Conservation (phyloP, 2,797 vertebrate species). For the Martes flavigula region DNA sequence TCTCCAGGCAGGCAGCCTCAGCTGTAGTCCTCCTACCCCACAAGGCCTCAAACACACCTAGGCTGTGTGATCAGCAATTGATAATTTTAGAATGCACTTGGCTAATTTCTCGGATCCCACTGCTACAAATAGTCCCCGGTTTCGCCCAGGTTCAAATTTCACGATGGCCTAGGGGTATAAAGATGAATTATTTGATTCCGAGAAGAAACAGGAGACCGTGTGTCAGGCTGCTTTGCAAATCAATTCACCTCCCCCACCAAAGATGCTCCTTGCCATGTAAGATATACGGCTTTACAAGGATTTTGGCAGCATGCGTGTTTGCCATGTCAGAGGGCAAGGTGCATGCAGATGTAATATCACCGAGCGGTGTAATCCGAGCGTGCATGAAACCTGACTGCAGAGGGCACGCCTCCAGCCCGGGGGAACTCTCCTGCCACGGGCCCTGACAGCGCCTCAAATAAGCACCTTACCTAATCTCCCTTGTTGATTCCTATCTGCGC, state of each 20-base stretch:
- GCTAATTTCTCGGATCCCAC: slow-evolving; percentile 39
- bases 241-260: neutral
- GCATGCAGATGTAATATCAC: slow-evolving; percentile 58
- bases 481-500: slow-evolving; percentile 31
- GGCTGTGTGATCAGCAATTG: neutral
- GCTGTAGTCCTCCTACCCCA: neutral
- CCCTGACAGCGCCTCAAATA: slow-evolving; percentile 39
- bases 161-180: neutral
- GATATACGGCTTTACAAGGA: neutral
- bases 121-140: slow-evolving; percentile 56
- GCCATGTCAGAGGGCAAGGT: slow-evolving; percentile 52
- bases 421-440: neutral
- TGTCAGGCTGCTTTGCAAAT: slow-evolving; percentile 55
- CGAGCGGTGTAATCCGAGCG: slow-evolving; percentile 52
- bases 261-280: slow-evolving; percentile 41
- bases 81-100: slow-evolving; percentile 67
- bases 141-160: slow-evolving; percentile 20
- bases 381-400: neutral
- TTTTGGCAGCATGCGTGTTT: neutral
- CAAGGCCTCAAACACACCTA: neutral
- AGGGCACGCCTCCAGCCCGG: neutral
- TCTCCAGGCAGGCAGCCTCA: rapidly evolving
- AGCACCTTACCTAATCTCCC: slow-evolving; percentile 63
- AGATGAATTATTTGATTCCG: slow-evolving; percentile 60
- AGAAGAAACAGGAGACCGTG: slow-evolving; percentile 39